Evolutionary conservation across 2,113 vertebrate genomes (phyloP).

Genomic region (Sigmodon hispidus): DNA sequence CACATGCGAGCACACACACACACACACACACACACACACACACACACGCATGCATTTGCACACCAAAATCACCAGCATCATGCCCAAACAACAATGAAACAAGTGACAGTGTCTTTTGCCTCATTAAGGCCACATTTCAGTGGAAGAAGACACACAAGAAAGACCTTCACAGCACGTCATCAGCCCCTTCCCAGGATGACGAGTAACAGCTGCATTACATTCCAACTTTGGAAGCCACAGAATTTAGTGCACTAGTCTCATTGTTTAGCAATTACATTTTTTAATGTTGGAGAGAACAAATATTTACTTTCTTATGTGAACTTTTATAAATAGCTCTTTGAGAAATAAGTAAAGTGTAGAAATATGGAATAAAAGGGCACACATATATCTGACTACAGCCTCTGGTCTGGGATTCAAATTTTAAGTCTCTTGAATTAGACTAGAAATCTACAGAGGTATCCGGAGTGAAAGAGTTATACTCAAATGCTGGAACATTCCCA

Average conservation of each 20-base stretch:
- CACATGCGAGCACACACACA: background rate
- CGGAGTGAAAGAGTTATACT: background rate
- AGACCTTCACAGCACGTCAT: background rate
- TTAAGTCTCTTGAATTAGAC: background rate
- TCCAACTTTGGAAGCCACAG: background rate
- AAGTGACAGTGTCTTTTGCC: background rate
- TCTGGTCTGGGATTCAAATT: background rate
- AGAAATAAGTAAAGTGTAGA: background rate
- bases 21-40: too few species aligned
- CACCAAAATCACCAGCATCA: background rate
- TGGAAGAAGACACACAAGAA: background rate
- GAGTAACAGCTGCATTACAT: background rate
- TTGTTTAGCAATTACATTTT: background rate
- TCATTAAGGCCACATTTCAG: background rate
- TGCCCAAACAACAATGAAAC: background rate
- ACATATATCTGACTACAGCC: background rate
- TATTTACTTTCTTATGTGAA: background rate
- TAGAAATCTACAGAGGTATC: background rate
- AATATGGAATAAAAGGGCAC: background rate
- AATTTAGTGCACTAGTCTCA: background rate
- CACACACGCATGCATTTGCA: too few species aligned
- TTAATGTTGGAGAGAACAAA: background rate
- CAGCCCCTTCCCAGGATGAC: background rate
- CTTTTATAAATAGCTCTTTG: background rate
- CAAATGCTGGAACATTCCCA: conserved; percentile 30